Evolutionary conservation across 2,888 invertebrate genomes (phyloP).

Genomic region (Danaus chrysippus): DNA sequence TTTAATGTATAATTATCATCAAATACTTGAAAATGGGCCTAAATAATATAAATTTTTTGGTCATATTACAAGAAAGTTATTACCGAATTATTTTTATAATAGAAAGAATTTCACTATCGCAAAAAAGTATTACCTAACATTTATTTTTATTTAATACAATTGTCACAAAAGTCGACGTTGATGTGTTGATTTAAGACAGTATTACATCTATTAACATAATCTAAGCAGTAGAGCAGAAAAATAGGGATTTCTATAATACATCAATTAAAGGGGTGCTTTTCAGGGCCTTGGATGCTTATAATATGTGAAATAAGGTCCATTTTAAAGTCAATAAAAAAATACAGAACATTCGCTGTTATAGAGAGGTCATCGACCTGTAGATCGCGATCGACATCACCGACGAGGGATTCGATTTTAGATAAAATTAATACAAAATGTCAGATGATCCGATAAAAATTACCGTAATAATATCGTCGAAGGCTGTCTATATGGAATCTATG

Average conservation of each 20-base stretch:
- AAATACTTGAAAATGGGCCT: too few relatives aligned
- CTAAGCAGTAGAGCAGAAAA: conserved; percentile 56
- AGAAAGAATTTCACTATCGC: not conserved
- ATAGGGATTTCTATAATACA: conserved; percentile 27
- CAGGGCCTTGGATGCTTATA: not conserved
- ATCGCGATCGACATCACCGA: conserved; percentile 26
- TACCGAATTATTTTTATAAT: not conserved
- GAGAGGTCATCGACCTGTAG: conserved; percentile 27
- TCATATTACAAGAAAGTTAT: too few relatives aligned
- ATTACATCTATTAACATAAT: conserved; percentile 61
- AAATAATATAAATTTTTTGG: too few relatives aligned
- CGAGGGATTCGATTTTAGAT: conserved; percentile 30
- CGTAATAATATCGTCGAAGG: conserved; percentile 20
- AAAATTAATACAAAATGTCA: conserved; percentile 24
- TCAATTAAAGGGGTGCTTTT: conserved; percentile 27
- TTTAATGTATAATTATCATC: too few relatives aligned
- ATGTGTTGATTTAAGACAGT: conserved; percentile 53
- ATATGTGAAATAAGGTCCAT: not conserved
- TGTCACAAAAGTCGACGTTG: conserved; percentile 11
- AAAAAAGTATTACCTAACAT: not conserved
- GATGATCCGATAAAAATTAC: conserved; percentile 22
- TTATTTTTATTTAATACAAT: not conserved
- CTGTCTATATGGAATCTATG: conserved; percentile 19
- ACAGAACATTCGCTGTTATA: conserved; percentile 17
- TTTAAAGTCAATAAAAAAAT: conserved; percentile 1